phyloP scores from a whole-genome alignment of 2,113 vertebrate genomes.

The Anolis sagrei region DNA sequence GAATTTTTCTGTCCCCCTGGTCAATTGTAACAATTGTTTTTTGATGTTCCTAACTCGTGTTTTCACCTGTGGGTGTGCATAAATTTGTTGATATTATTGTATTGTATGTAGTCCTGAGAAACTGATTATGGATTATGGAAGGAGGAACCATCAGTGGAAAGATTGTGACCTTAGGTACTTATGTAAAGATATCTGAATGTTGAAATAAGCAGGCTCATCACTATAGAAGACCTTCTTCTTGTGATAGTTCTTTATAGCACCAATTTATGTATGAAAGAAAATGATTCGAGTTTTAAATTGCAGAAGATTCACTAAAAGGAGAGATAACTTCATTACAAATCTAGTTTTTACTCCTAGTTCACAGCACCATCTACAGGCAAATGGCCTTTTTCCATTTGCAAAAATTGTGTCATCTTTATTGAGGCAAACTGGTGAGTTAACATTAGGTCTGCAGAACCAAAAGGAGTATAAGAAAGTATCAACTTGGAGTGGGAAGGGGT shows the following conservation, averaged over 20 bases:
- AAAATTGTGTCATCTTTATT: slow-evolving; percentile 4
- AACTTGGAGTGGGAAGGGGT: neutral
- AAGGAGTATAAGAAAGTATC: neutral
- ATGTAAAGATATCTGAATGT: neutral
- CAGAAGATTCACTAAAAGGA: slow-evolving; percentile 25
- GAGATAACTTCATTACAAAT: neutral
- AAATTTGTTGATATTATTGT: no score
- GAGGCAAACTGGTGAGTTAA: slow-evolving; percentile 15
- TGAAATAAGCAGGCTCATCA: neutral
- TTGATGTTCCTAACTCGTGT: no score
- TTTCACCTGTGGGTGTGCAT: no score
- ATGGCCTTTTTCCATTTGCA: neutral
- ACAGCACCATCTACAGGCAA: slow-evolving; percentile 78
- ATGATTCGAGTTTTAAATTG: slow-evolving; percentile 18
- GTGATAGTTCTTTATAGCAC: neutral
- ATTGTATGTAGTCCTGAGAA: neutral
- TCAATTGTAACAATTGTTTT: no score
- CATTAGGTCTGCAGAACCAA: neutral
- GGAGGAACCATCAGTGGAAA: neutral
- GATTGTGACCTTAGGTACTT: neutral
- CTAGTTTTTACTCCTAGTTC: slow-evolving; percentile 47
- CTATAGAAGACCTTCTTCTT: neutral
- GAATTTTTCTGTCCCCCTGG: no score
- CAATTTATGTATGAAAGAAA: slow-evolving; percentile 42
- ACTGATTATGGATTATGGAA: no score